These are phyloP conservation scores for Carassius gibelio DNA, from an alignment of 2,113 vertebrate genomes.

Conservation along the genomic window DNA sequence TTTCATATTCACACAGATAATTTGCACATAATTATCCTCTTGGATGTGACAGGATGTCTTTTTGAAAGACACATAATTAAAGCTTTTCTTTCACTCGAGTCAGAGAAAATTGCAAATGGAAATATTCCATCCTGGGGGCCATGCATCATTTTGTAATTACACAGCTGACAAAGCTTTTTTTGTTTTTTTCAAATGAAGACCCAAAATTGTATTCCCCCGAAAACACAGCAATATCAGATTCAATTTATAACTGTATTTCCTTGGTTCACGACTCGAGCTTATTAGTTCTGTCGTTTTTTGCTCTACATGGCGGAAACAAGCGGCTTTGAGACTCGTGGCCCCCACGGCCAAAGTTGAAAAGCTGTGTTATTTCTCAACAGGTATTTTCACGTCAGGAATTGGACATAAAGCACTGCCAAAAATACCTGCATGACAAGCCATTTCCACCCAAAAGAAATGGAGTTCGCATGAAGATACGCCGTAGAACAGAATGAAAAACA, in stretches of 20 bases:
- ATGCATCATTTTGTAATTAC: slow-evolving; percentile 39
- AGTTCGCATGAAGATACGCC: not conserved
- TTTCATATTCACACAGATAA: slow-evolving; percentile 37
- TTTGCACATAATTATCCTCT: slow-evolving; percentile 37
- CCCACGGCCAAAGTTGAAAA: not conserved
- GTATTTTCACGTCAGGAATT: not conserved
- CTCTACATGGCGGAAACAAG: slow-evolving; percentile 3
- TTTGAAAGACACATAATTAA: slow-evolving; percentile 33
- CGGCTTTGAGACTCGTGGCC: not conserved
- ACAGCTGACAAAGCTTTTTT: not conserved
- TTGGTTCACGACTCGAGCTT: slow-evolving; percentile 18
- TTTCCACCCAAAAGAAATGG: not conserved
- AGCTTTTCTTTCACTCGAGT: slow-evolving; percentile 11
- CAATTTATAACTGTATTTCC: slow-evolving; percentile 10
- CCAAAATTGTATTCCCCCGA: not conserved
- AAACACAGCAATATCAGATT: slow-evolving; percentile 12
- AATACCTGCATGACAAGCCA: not conserved
- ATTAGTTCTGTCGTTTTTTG: slow-evolving; percentile 15
- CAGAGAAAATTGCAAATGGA: slow-evolving; percentile 34
- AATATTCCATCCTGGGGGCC: slow-evolving; percentile 14
- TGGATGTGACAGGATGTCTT: slow-evolving; percentile 22
- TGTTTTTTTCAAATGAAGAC: not conserved
- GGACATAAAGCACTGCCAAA: not conserved
- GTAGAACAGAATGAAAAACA: not conserved
- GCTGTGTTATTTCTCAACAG: not conserved